Evolutionary conservation across 2,888 invertebrate genomes (phyloP), one percentile per base, ranked within the genome.

Genomic region (Lasioglossum marginatum): DNA sequence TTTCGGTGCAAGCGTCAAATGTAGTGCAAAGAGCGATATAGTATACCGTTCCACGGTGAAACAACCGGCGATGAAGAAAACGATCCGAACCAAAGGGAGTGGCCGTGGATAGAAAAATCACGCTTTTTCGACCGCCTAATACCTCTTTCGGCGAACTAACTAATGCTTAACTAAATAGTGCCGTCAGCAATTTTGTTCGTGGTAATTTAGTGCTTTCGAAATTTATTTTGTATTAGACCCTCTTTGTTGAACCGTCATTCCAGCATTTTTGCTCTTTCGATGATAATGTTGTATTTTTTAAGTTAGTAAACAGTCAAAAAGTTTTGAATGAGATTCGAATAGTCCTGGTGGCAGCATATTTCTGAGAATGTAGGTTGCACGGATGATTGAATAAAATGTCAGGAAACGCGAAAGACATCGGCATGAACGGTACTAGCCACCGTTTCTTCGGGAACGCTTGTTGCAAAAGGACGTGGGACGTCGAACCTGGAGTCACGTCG

Each of bases 361-460:
- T n/a, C 4, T 3, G 10, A 10, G 10, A n/a, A n/a, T 12, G n/a
- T 4, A 8, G n/a, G 57, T 23, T 57, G 31, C 63, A 63, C 31
- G 4, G 16, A 31, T 27, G 31, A 63, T 63, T 5, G 63, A 63
- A 63, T 10, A 57, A 57, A n/a, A 57, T n/a, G 31, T 31, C 16
- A 31, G 16, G 8, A 6, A 63, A 16, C 16, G 27, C 16, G 63
- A 63, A n/a, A 31, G 31, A 63, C 12, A n/a, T n/a, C 57, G 23
- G 57, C 57, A 57, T 19, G 63, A 63, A 63, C 63, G 63, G 31
- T 63, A 31, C 60, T 31, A 5, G 60, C 79, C 86, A 88, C 92
- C 92, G 92, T 93, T 93, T 93, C 93, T 92, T 89, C 82, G 85
- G 72, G 87, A 90, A 92, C 34, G 34, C 10, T 34, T 19, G 34